Conservation (phyloP, 2,113 vertebrate species). For the Pygoscelis adeliae region DNA sequence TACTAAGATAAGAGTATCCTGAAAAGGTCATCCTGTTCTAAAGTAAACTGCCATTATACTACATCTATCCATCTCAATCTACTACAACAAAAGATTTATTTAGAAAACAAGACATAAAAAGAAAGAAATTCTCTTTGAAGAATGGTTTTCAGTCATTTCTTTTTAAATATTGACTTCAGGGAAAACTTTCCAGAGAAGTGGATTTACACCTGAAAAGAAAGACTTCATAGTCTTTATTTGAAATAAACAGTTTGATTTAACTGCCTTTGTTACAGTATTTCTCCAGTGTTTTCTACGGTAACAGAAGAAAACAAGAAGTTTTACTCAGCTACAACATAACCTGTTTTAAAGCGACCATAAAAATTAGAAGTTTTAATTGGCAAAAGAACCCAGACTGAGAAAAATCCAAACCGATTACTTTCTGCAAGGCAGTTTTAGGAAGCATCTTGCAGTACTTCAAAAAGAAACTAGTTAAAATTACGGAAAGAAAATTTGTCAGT, state of each 20-base stretch:
- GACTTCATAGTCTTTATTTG: neutral
- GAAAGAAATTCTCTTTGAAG: neutral
- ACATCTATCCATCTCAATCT: neutral
- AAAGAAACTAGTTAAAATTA: neutral
- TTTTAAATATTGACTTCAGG: neutral
- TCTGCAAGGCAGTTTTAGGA: neutral
- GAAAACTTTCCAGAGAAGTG: neutral
- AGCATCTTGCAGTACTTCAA: neutral
- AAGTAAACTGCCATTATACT: neutral
- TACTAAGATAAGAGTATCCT: neutral
- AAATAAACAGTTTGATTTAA: neutral
- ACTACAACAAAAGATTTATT: neutral
- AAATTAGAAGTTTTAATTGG: neutral
- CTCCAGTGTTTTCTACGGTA: neutral
- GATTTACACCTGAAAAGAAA: neutral
- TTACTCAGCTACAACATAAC: neutral
- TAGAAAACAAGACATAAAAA: neutral
- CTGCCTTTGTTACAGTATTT: neutral
- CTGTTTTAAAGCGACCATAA: neutral
- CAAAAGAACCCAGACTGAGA: neutral
- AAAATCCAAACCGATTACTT: neutral
- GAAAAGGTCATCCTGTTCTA: neutral
- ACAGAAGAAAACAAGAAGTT: neutral
- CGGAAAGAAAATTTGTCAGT: neutral
- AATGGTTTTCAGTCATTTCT: neutral